Evolutionary conservation across 2,113 vertebrate genomes (phyloP).

Genomic region (Pomatorhinus ruficollis): DNA sequence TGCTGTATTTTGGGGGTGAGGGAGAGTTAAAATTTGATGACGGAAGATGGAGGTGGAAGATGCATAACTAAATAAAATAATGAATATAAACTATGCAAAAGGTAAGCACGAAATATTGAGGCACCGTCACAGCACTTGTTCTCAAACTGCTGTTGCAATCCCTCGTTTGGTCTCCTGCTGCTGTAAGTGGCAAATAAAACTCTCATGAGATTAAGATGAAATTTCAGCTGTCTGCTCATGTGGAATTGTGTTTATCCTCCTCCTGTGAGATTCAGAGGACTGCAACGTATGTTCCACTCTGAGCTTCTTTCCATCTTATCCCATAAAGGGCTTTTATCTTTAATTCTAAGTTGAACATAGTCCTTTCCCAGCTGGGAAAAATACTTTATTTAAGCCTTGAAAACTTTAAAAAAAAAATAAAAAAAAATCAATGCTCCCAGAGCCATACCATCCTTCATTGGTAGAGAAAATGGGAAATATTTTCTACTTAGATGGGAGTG

Average conservation of each 20-base stretch:
- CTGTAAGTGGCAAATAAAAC: not conserved
- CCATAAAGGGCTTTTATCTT: not conserved
- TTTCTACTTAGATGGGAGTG: not conserved
- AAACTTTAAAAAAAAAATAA: not conserved
- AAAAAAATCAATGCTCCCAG: not conserved
- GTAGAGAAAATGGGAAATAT: not conserved
- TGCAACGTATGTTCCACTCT: not conserved
- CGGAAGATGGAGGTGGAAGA: not conserved
- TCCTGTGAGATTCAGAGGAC: not conserved
- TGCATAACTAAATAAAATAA: not conserved
- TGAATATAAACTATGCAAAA: not conserved
- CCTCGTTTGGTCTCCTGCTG: not conserved
- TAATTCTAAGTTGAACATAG: not conserved
- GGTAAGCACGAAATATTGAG: not conserved
- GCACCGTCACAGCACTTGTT: accelerated
- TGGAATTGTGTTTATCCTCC: not conserved
- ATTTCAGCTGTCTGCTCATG: not conserved
- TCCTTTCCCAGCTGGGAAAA: not conserved
- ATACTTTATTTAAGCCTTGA: not conserved
- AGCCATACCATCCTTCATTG: not conserved
- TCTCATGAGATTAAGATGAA: not conserved
- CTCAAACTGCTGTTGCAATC: not conserved
- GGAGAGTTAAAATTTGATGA: not conserved
- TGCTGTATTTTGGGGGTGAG: not conserved
- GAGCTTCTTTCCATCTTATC: not conserved